Conservation (phyloP, 1,140 invertebrate species). For the Chironomus striatipennis region DNA sequence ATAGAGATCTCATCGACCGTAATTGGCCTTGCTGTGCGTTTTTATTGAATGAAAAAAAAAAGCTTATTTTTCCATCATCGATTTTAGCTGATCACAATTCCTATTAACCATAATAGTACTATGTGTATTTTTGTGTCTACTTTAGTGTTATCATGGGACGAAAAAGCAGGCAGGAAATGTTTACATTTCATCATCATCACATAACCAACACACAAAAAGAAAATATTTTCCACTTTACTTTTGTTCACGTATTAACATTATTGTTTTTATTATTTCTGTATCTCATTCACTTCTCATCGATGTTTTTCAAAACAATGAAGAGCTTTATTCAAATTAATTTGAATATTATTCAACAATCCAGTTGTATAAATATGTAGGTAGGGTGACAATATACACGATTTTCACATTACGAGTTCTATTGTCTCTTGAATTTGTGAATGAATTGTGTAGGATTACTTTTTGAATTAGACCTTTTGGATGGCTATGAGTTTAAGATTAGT, state of each 20-base stretch:
- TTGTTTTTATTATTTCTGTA: no score
- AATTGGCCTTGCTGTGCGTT: not conserved
- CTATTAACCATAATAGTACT: no score
- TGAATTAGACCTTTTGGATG: no score
- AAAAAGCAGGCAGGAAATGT: not conserved
- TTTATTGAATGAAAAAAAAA: not conserved
- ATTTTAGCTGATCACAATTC: not conserved
- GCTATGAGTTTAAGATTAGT: no score
- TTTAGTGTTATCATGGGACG: conserved; percentile 5
- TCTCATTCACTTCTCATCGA: no score
- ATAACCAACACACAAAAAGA: not conserved
- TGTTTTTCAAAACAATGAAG: not conserved
- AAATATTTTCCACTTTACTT: not conserved
- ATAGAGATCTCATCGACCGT: not conserved
- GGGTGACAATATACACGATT: not conserved
- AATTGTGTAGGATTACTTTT: no score
- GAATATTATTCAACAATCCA: not conserved
- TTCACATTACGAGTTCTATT: not conserved
- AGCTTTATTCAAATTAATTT: conserved; percentile 15
- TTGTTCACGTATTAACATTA: no score
- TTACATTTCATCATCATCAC: not conserved
- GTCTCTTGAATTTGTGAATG: no score
- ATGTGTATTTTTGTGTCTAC: no score
- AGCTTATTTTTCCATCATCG: not conserved
- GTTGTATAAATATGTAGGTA: not conserved